Evolutionary conservation across 1,140 invertebrate species (phyloP).

Genomic region (Cyphomyrmex costatus): DNA sequence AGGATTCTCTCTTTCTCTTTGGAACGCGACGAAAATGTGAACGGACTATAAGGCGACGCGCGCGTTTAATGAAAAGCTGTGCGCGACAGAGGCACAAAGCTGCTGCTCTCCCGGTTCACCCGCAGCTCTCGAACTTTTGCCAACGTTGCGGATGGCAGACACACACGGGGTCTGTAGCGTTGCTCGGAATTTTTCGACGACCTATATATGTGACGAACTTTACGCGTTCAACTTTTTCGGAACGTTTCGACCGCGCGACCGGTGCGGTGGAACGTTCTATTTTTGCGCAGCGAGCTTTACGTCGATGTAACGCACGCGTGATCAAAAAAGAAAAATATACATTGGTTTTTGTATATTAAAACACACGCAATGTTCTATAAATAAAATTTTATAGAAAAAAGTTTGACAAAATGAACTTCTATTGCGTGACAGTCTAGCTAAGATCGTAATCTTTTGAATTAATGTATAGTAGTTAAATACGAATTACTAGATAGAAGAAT

Average conservation of each 20-base stretch:
- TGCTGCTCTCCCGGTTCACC: constrained; percentile 27
- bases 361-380: constrained; percentile 12
- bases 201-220: constrained; percentile 47
- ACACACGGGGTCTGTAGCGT: constrained; percentile 3
- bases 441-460: neutral
- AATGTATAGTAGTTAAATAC: constrained; percentile 27
- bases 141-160: constrained; percentile 41
- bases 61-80: constrained; percentile 60
- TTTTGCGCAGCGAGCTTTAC: constrained; percentile 46
- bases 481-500: neutral
- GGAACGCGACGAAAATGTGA: constrained; percentile 19
- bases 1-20: constrained; percentile 2
- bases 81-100: constrained; percentile 58
- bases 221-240: constrained; percentile 46
- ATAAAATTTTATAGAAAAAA: neutral
- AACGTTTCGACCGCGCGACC: constrained; percentile 28
- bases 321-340: neutral
- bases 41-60: constrained; percentile 41
- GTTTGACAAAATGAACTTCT: neutral
- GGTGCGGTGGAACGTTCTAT: constrained; percentile 22
- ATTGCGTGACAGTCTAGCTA: neutral
- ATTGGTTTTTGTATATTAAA: constrained; percentile 46
- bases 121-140: constrained; percentile 46
- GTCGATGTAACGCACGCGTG: constrained; percentile 16
- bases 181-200: constrained; percentile 51